These are phyloP conservation scores for Trichomycterus rosablanca DNA, from an alignment of 2,113 vertebrate genomes.

Conservation along the genomic window DNA sequence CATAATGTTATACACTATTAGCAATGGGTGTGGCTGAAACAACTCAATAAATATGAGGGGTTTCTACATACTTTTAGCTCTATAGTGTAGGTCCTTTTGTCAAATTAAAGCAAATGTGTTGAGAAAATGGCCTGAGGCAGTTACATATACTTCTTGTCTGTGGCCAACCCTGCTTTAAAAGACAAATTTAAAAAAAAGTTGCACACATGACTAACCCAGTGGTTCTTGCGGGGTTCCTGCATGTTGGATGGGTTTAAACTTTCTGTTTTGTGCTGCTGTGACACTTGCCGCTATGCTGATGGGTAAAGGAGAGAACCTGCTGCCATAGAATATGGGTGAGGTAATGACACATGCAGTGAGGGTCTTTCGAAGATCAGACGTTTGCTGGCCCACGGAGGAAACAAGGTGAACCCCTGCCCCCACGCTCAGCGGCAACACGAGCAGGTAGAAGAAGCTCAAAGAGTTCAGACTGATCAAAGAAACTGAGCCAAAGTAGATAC, in stretches of 20 bases:
- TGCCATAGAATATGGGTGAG: slow-evolving; percentile 79
- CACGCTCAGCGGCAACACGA: slow-evolving; percentile 77
- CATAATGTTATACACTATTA: too few relatives aligned
- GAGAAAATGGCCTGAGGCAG: too few relatives aligned
- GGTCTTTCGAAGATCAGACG: slow-evolving; percentile 68
- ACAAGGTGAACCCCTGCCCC: slow-evolving; percentile 82
- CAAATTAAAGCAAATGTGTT: too few relatives aligned
- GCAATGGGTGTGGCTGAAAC: too few relatives aligned
- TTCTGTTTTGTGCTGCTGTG: slow-evolving; percentile 67
- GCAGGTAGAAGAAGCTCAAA: slow-evolving; percentile 72
- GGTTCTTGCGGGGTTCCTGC: slow-evolving; percentile 33
- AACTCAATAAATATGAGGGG: too few relatives aligned
- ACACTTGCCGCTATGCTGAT: slow-evolving; percentile 77
- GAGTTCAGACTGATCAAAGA: slow-evolving; percentile 76
- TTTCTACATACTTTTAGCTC: too few relatives aligned
- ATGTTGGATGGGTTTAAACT: slow-evolving; percentile 54
- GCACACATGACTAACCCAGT: slow-evolving; percentile 59
- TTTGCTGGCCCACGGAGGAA: slow-evolving; percentile 75
- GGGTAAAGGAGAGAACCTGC: slow-evolving; percentile 73
- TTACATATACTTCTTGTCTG: too few relatives aligned
- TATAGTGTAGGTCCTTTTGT: too few relatives aligned
- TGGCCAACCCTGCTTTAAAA: background rate
- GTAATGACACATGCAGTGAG: slow-evolving; percentile 71
- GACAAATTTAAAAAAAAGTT: too few relatives aligned
- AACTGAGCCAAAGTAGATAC: slow-evolving; percentile 78